phyloP scores from a whole-genome alignment of 2,888 invertebrate species.

The Ischnus inquisitorius region DNA sequence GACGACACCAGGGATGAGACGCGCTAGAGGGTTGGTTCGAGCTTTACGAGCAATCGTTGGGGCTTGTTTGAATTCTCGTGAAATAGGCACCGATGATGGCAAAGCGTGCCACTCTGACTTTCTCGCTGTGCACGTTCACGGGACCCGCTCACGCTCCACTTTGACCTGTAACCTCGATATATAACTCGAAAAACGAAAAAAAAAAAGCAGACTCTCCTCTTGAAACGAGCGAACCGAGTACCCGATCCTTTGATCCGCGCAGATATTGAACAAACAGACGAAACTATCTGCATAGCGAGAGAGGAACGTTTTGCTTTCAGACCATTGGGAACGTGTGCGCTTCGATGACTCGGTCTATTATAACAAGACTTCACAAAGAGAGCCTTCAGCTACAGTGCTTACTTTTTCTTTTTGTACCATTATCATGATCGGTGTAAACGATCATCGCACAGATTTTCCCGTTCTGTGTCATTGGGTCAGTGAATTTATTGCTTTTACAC shows the following conservation, averaged over 20 bases:
- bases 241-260: conserved; percentile 37
- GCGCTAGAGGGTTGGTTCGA: conserved; percentile 9
- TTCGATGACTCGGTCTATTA: conserved; percentile 26
- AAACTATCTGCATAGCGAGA: neutral
- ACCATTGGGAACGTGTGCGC: conserved; percentile 21
- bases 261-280: conserved; percentile 33
- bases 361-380: conserved; percentile 31
- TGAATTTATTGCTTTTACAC: neutral
- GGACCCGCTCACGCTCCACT: conserved; percentile 22
- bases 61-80: conserved; percentile 73
- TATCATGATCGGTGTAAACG: conserved; percentile 5
- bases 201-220: neutral
- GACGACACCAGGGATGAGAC: neutral
- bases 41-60: conserved; percentile 46
- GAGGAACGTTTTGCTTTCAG: conserved; percentile 17
- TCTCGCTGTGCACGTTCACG: neutral
- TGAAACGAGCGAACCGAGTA: conserved; percentile 42
- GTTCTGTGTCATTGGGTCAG: conserved; percentile 13
- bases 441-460: neutral
- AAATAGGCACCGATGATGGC: conserved; percentile 59
- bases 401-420: conserved; percentile 10
- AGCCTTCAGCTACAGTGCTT: neutral
- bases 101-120: conserved; percentile 1
- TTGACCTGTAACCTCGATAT: conserved; percentile 44
- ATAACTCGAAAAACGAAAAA: conserved; percentile 11